These are phyloP conservation scores for Ommatoiulus sabulosus DNA, from an alignment of 2,888 invertebrate species.

Conservation along the genomic window DNA sequence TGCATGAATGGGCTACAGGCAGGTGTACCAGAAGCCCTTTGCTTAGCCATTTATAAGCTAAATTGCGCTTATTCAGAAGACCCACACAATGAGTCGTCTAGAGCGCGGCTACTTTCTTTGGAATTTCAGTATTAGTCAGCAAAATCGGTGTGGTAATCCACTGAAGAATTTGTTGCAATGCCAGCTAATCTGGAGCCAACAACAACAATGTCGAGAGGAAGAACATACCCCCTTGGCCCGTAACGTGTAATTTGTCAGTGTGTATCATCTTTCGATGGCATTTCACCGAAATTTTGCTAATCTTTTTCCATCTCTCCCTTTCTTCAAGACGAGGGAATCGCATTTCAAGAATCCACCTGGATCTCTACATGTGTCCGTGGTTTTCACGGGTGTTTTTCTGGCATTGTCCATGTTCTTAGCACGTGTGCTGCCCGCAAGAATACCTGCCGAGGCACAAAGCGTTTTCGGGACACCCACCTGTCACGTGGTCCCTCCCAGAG, in stretches of 20 bases:
- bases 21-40: not conserved
- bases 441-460: not conserved
- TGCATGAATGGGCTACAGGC: not conserved
- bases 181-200: not conserved
- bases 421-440: not conserved
- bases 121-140: not conserved
- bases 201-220: conserved; percentile 14
- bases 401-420: not conserved
- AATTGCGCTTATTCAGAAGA: conserved; percentile 32
- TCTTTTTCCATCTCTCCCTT: not conserved
- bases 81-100: not conserved
- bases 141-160: not conserved
- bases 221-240: not conserved
- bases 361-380: conserved; percentile 5
- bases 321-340: not conserved
- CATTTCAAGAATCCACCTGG: conserved; percentile 38
- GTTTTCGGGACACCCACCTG: conserved; percentile 24
- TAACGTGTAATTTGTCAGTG: conserved; percentile 24
- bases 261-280: conserved; percentile 14
- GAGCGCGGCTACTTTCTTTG: not conserved
- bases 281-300: not conserved
- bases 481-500: not conserved
- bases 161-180: not conserved
- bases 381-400: not conserved
- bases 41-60: not conserved